These are phyloP conservation scores for Tribolium castaneum DNA, from an alignment of 1,140 invertebrate species.

Conservation along the genomic window DNA sequence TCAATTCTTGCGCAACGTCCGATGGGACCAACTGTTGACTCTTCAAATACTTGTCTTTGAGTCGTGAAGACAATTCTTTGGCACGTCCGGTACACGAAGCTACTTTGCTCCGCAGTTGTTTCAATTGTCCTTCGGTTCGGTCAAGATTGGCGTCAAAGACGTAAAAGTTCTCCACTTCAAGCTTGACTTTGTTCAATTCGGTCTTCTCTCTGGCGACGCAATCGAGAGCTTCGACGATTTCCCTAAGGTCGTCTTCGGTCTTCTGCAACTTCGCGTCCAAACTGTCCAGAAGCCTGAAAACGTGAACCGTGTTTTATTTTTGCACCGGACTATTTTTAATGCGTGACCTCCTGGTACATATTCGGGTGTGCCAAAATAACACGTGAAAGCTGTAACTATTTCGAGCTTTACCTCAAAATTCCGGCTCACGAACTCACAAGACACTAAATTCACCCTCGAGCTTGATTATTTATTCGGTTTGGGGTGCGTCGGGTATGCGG, in stretches of 20 bases:
- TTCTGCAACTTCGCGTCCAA: slow-evolving; percentile 70
- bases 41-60: slow-evolving; percentile 75
- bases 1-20: slow-evolving; percentile 81
- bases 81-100: slow-evolving; percentile 69
- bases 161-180: slow-evolving; percentile 75
- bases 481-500: slow-evolving; percentile 43
- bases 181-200: slow-evolving; percentile 71
- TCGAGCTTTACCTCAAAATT: slow-evolving; percentile 9
- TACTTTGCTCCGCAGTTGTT: slow-evolving; percentile 62
- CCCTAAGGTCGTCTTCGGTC: slow-evolving; percentile 70
- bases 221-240: slow-evolving; percentile 70
- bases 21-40: slow-evolving; percentile 75
- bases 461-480: neutral
- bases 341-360: slow-evolving; percentile 48
- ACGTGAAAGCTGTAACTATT: slow-evolving; percentile 19
- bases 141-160: slow-evolving; percentile 77
- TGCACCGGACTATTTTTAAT: slow-evolving; percentile 52
- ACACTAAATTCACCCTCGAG: neutral
- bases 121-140: slow-evolving; percentile 67
- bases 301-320: slow-evolving; percentile 46
- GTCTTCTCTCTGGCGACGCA: slow-evolving; percentile 74
- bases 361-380: slow-evolving; percentile 52
- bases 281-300: slow-evolving; percentile 66
- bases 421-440: neutral
- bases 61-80: slow-evolving; percentile 73